Percentiles rank a stretch among this genome's conserved stretches.
Evolutionary conservation across 2,113 vertebrate genomes (phyloP).

Genomic region (Sylvietta virens): DNA sequence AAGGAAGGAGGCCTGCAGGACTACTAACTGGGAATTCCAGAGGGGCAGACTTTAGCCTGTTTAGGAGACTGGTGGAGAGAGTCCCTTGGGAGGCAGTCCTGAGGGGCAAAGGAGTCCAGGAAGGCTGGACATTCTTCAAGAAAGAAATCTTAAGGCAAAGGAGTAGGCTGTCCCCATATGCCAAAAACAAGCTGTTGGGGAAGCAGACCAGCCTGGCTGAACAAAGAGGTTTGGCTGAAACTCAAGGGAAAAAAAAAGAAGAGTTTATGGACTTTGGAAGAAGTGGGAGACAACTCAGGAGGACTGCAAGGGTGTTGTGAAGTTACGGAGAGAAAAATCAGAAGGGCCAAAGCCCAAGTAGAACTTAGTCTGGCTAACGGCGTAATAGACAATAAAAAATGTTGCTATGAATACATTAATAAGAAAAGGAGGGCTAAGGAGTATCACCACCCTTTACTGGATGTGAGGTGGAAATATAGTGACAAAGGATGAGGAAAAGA

Average conservation of each 20-base stretch:
- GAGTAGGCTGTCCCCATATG: background rate
- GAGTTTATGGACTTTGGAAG: background rate
- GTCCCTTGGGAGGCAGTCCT: background rate
- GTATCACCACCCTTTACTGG: background rate
- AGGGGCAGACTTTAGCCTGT: background rate
- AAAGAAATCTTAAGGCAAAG: background rate
- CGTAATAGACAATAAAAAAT: background rate
- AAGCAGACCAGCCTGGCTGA: background rate
- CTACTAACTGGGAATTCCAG: background rate
- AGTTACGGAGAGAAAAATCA: background rate
- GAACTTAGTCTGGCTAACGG: background rate
- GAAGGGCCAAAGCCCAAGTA: background rate
- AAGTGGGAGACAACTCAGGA: background rate
- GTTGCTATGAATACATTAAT: background rate
- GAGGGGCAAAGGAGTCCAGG: background rate
- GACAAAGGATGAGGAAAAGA: background rate
- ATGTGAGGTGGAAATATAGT: background rate
- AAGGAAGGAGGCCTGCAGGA: background rate
- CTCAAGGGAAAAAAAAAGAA: background rate
- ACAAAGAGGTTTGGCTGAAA: background rate
- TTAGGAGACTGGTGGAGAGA: background rate
- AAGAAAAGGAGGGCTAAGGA: background rate
- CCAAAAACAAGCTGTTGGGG: background rate
- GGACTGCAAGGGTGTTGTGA: background rate
- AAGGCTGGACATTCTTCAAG: background rate